Evolutionary conservation across 2,113 vertebrate genomes (phyloP).

Genomic region (Astur gentilis): DNA sequence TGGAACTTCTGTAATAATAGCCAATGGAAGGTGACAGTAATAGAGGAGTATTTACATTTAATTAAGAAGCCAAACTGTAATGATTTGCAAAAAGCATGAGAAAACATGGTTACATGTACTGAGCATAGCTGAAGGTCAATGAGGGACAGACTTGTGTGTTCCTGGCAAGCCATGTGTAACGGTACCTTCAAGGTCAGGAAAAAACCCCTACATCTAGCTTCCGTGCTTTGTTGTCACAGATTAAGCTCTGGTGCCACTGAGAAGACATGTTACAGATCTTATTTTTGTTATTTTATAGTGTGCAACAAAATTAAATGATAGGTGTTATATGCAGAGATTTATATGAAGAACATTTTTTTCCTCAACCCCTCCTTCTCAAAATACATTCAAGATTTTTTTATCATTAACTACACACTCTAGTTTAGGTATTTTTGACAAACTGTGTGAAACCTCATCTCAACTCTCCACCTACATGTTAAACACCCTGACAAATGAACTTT

Average conservation of each 20-base stretch:
- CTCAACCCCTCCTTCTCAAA: neutral
- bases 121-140: constrained; percentile 33
- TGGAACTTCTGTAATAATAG: constrained; percentile 91
- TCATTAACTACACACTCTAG: neutral
- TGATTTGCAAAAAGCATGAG: constrained; percentile 32
- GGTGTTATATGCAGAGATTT: constrained; percentile 54
- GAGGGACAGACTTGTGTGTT: neutral
- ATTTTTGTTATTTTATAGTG: constrained; percentile 18
- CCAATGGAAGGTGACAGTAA: constrained; percentile 86
- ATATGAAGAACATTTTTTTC: constrained; percentile 52
- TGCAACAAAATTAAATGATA: constrained; percentile 27
- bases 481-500: neutral
- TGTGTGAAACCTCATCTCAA: neutral
- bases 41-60: neutral
- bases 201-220: neutral
- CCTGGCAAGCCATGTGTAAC: constrained; percentile 4
- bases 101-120: constrained; percentile 24
- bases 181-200: constrained; percentile 17
- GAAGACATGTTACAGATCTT: constrained; percentile 59
- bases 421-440: constrained; percentile 2
- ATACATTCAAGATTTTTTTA: neutral
- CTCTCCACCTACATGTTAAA: neutral
- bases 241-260: constrained; percentile 32
- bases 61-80: constrained; percentile 7
- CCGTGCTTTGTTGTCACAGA: neutral